Base-by-base conservation (phyloP, 2,888 invertebrate species). In the Phymatocera aterrima region DNA sequence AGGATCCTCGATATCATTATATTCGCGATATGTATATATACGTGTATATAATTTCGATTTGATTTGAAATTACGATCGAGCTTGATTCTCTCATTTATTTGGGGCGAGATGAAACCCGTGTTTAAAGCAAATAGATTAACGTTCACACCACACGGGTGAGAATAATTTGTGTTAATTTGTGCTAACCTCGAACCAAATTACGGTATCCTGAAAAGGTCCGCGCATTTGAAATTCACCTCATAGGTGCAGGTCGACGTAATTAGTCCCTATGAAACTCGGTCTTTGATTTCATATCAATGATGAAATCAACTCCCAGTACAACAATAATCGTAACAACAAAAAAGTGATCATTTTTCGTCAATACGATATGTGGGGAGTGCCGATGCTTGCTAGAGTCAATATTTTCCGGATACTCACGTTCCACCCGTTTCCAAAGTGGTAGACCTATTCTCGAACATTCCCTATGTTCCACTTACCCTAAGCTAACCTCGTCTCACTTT, bases 31-130 rank as follows among this genome's bases (percentile, higher is more conserved):
- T 46, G n/a, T n/a, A n/a, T n/a, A n/a, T n/a, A n/a, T n/a, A n/a
- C n/a, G n/a, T n/a, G n/a, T n/a, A n/a, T n/a, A n/a, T n/a, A n/a
- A 68, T 46, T 68, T 68, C 68, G 46, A 68, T 68, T 68, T 46
- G 37, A 43, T 68, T 68, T 40, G 18, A 46, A 68, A 68, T 68
- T 24, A n/a, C 46, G 68, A 68, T 43, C 68, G 12, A 65, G 65
- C 2, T 40, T 43, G 37, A 15, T 24, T 65, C 24, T 28, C 43
- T 46, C 24, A 43, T 43, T 43, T 28, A 1, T 46, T 46, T 28
- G 24, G 37, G 10, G 4, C 34, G 40, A 12, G 21, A 37, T n/a
- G 43, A 46, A 68, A 68, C 15, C 43, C 2, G 46, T 24, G 24
- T 43, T 68, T 68, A 46, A 18, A 43, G 24, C 72, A 31, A 72